A percentile compares a stretch with the other conserved stretches of the same genome.
phyloP scores from a whole-genome alignment of 2,797 vertebrate genomes.

The Malurus splendens region DNA sequence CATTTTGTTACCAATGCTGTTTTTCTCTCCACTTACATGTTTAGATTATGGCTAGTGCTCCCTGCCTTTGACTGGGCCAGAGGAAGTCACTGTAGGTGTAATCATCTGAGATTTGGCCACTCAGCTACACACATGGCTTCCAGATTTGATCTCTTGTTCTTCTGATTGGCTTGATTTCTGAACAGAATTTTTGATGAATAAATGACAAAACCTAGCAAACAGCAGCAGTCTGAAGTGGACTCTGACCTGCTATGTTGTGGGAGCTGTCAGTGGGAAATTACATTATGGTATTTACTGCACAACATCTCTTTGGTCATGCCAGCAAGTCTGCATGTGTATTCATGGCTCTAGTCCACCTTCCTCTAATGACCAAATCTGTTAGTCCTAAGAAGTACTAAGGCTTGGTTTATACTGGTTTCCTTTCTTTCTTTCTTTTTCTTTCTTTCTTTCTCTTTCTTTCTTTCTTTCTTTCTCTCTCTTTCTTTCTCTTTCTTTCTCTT shows the following conservation, averaged over 20 bases:
- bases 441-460: background rate
- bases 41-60: background rate
- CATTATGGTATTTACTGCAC: background rate
- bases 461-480: background rate
- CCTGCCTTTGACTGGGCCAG: background rate
- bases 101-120: background rate
- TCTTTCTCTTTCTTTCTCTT: too few species aligned
- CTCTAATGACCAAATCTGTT: background rate
- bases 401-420: background rate
- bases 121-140: background rate
- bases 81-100: background rate
- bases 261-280: background rate
- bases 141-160: background rate
- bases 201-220: background rate
- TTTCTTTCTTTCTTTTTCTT: background rate
- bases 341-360: background rate
- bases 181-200: background rate
- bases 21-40: background rate
- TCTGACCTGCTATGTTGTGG: background rate
- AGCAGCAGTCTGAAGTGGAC: background rate
- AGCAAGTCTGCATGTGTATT: background rate
- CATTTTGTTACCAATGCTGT: background rate
- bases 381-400: background rate
- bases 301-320: background rate
- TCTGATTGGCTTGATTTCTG: conserved; percentile 4